phyloP scores from a whole-genome alignment of 1,140 invertebrate genomes.

The Homarus americanus region DNA sequence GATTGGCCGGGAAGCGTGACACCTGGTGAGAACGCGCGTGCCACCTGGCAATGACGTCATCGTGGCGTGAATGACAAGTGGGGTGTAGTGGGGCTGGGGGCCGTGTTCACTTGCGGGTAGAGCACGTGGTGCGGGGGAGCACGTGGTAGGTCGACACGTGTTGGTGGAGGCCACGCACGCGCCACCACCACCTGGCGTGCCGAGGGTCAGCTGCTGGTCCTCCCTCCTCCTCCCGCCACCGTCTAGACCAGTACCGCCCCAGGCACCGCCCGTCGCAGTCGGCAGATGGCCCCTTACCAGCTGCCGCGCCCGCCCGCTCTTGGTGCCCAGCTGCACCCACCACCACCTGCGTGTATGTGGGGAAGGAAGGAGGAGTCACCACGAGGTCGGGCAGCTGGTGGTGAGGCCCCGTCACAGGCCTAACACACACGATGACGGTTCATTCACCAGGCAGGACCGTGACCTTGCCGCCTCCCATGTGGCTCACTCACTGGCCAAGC shows the following conservation, averaged over 20 bases:
- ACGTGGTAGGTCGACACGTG: neutral
- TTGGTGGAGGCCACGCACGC: neutral
- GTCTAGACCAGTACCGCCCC: neutral
- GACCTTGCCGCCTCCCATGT: neutral
- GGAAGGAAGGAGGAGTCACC: too few species aligned
- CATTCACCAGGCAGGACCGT: neutral
- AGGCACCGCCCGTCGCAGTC: neutral
- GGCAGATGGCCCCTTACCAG: neutral
- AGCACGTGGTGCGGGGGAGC: neutral
- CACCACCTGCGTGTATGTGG: too few species aligned
- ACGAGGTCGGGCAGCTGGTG: neutral
- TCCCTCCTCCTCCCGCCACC: neutral
- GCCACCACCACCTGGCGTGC: neutral
- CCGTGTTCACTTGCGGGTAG: neutral
- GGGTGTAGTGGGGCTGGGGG: neutral
- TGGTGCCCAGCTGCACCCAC: neutral
- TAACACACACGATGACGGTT: too few species aligned
- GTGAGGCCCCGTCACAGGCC: neutral
- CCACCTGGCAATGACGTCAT: constrained; percentile 35
- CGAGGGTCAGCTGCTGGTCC: neutral
- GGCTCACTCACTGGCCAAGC: neutral
- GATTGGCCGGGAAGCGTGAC: constrained; percentile 20
- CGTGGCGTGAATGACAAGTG: constrained; percentile 29
- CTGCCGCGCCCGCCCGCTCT: neutral
- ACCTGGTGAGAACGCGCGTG: constrained; percentile 26